Percentiles rank a stretch among this genome's conserved stretches.
phyloP scores from a whole-genome alignment of 2,113 vertebrate genomes.

The Anser cygnoides region DNA sequence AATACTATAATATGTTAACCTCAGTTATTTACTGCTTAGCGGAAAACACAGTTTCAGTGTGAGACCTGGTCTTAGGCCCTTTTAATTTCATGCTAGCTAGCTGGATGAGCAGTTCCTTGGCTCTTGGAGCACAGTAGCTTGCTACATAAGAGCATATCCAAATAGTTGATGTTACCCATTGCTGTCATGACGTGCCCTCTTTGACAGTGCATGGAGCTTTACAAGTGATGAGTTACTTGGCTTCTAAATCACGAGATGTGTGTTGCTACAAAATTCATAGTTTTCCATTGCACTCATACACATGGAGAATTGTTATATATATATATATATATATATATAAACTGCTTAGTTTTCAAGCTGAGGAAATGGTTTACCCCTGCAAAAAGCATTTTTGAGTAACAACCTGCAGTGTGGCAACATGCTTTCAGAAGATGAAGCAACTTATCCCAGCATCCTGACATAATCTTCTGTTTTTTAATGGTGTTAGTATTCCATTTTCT shows the following conservation, averaged over 20 bases:
- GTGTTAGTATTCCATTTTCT: neutral
- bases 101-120: neutral
- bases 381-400: neutral
- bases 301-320: neutral
- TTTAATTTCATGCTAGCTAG: neutral
- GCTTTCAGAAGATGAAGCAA: neutral
- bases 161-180: neutral
- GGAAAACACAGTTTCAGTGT: neutral
- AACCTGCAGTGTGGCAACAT: accelerated
- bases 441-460: neutral
- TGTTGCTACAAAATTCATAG: neutral
- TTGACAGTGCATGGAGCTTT: neutral
- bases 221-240: neutral
- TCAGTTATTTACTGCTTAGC: neutral
- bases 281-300: neutral
- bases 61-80: neutral
- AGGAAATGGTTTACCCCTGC: neutral
- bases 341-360: neutral
- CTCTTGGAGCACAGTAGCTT: neutral
- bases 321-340: no score
- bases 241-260: neutral
- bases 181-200: accelerated
- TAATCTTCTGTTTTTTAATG: neutral
- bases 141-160: neutral
- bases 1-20: neutral